Percentiles rank a stretch among this genome's conserved stretches.
phyloP scores from a whole-genome alignment of 2,888 invertebrate species.

The Anaspis maculata region DNA sequence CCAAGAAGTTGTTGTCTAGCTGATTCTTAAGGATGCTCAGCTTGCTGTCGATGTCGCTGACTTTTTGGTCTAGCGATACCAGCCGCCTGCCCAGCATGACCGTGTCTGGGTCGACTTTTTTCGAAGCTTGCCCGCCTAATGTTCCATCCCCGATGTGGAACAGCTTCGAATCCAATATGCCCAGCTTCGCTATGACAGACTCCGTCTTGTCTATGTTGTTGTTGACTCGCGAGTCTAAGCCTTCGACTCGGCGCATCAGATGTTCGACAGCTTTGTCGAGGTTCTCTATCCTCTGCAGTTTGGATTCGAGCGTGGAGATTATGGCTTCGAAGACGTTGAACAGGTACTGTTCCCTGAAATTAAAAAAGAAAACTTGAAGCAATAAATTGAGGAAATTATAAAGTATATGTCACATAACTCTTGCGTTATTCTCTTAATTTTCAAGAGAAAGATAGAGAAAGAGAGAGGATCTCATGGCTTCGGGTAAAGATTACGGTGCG shows the following conservation, averaged over 20 bases:
- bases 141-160: constrained; percentile 39
- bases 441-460: no score
- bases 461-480: no score
- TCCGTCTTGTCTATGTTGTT: constrained; percentile 82
- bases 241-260: constrained; percentile 76
- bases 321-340: constrained; percentile 86
- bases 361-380: constrained; percentile 30
- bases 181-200: constrained; percentile 68
- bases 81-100: constrained; percentile 57
- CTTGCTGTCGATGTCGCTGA: constrained; percentile 73
- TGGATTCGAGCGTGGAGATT: constrained; percentile 79
- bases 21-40: constrained; percentile 71
- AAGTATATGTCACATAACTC: no score
- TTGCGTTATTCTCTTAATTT: no score
- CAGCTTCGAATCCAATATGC: constrained; percentile 66
- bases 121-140: constrained; percentile 8
- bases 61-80: constrained; percentile 71
- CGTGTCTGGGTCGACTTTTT: constrained; percentile 34
- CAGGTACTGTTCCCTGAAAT: constrained; percentile 77
- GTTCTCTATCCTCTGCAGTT: constrained; percentile 80
- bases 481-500: no score
- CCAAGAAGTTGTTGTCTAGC: constrained; percentile 72
- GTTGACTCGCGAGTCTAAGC: constrained; percentile 69
- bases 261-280: constrained; percentile 82
- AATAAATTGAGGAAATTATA: no score